Conservation (phyloP, 2,113 vertebrate species). For the Fulica atra region DNA sequence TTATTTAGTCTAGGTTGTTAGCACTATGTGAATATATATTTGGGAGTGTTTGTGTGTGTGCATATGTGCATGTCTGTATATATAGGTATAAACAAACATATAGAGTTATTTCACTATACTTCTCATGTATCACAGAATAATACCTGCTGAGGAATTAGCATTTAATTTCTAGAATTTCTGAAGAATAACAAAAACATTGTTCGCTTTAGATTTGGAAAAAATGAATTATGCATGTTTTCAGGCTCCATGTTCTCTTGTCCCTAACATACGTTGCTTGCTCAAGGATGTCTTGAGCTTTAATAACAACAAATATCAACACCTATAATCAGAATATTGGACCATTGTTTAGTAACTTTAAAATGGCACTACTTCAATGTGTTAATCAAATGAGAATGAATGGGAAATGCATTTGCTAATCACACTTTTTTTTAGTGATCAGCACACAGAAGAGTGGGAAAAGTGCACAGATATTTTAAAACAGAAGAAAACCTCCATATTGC, state of each 20-base stretch:
- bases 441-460: neutral
- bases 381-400: neutral
- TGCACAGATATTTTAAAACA: neutral
- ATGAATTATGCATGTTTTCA: neutral
- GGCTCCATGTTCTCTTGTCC: neutral
- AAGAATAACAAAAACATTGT: neutral
- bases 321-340: neutral
- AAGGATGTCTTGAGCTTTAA: neutral
- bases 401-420: neutral
- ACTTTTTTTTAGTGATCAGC: neutral
- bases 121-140: neutral
- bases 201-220: neutral
- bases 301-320: neutral
- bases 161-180: neutral
- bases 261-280: neutral
- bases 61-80: neutral
- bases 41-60: neutral
- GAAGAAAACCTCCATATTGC: neutral
- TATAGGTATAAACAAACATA: constrained; percentile 32
- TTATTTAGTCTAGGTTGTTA: constrained; percentile 60
- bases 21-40: constrained; percentile 20
- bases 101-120: neutral
- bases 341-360: neutral
- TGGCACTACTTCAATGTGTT: neutral
- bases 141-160: neutral